These are phyloP conservation scores for Dasypogon diadema DNA, from an alignment of 2,888 invertebrate genomes.

Conservation along the genomic window DNA sequence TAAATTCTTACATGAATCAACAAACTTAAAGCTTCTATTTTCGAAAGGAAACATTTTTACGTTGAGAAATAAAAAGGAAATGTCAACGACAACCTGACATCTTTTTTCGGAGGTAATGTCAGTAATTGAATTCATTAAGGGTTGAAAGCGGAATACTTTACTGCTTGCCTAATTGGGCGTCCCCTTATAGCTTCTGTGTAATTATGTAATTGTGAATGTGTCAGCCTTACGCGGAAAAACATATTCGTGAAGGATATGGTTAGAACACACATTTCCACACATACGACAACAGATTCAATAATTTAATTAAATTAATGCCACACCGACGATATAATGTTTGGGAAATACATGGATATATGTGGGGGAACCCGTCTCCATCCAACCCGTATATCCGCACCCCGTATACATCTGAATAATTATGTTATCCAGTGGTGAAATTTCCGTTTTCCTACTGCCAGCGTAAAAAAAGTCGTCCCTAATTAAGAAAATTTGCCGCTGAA, in stretches of 20 bases:
- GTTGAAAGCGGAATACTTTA: slow-evolving; percentile 21
- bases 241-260: background rate
- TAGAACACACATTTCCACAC: background rate
- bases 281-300: slow-evolving; percentile 17
- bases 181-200: background rate
- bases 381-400: background rate
- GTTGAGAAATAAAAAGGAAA: background rate
- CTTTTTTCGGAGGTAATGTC: slow-evolving; percentile 6
- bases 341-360: slow-evolving; percentile 4
- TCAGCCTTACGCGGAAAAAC: background rate
- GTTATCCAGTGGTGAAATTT: slow-evolving; percentile 28
- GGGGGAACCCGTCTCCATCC: background rate
- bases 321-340: background rate
- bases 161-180: slow-evolving; percentile 29
- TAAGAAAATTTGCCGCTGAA: slow-evolving; percentile 33
- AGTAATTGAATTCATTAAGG: slow-evolving; percentile 32
- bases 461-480: slow-evolving; percentile 45
- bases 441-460: slow-evolving; percentile 9
- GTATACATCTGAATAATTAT: slow-evolving; percentile 22
- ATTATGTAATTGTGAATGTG: slow-evolving; percentile 18
- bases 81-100: background rate
- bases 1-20: no score
- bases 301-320: slow-evolving; percentile 36
- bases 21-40: no score
- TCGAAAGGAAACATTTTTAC: no score